phyloP scores from a whole-genome alignment of 2,797 vertebrate species.

The Rhabdophis nuchalis region DNA sequence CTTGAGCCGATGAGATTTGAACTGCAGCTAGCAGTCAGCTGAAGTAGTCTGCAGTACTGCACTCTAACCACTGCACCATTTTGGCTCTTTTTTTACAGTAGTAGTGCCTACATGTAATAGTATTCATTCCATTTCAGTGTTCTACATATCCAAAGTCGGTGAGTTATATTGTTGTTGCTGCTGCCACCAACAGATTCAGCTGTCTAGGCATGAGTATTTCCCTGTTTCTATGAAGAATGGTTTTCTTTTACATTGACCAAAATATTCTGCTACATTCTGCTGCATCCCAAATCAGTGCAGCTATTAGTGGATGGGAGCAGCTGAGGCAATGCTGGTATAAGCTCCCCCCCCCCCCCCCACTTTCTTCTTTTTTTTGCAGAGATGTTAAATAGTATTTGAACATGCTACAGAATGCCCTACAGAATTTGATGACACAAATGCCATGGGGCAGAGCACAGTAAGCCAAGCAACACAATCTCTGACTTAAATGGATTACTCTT shows the following conservation, averaged over 20 bases:
- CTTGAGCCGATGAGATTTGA: too few relatives aligned
- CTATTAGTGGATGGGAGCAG: background rate
- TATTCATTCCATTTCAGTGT: background rate
- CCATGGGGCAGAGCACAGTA: background rate
- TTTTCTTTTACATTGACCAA: background rate
- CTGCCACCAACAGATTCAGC: background rate
- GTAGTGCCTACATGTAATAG: background rate
- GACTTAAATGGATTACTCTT: background rate
- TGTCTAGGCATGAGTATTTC: background rate
- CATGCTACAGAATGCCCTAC: background rate
- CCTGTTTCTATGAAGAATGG: background rate
- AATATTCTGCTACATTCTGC: background rate
- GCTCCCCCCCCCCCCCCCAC: background rate
- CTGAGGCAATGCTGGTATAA: background rate
- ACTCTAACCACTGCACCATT: too few relatives aligned
- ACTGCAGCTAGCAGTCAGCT: too few relatives aligned
- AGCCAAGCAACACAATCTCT: background rate
- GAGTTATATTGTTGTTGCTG: background rate
- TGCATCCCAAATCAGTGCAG: background rate
- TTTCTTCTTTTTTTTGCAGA: background rate
- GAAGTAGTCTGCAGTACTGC: too few relatives aligned
- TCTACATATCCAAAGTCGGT: background rate
- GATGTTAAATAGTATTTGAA: background rate
- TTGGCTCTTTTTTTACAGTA: background rate
- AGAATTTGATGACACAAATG: background rate